phyloP scores from a whole-genome alignment of 1,140 invertebrate genomes.

The Arion vulgaris region DNA sequence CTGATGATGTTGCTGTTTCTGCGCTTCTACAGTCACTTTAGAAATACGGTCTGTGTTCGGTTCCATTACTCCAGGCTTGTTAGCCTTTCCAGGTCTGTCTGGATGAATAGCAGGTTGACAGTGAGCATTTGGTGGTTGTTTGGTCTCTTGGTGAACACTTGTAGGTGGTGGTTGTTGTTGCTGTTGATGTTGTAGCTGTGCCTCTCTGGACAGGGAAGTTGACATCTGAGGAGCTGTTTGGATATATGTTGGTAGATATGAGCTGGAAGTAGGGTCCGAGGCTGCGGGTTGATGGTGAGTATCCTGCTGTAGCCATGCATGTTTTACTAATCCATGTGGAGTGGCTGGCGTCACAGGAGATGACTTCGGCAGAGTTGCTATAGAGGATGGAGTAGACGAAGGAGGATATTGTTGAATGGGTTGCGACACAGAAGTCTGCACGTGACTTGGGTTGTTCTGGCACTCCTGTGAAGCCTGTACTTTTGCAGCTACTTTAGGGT shows the following conservation, averaged over 20 bases:
- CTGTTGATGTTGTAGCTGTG: slow-evolving; percentile 12
- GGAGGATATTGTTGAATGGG: not conserved
- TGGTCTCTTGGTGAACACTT: slow-evolving; percentile 21
- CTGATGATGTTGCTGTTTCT: slow-evolving; percentile 17
- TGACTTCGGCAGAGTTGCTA: not conserved
- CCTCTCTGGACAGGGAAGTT: slow-evolving; percentile 2
- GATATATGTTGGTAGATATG: not conserved
- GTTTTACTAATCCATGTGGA: not conserved
- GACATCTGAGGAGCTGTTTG: slow-evolving; percentile 29
- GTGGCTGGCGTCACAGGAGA: not conserved
- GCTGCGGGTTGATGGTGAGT: slow-evolving; percentile 31
- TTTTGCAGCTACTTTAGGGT: slow-evolving; percentile 27
- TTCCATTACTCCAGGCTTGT: slow-evolving; percentile 18
- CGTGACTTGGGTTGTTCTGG: not conserved
- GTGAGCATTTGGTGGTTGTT: slow-evolving; percentile 57
- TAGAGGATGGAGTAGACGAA: not conserved
- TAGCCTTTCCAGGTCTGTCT: slow-evolving; percentile 13
- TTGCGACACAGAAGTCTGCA: not conserved
- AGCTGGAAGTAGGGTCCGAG: not conserved
- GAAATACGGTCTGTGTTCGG: not conserved
- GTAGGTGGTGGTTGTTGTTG: slow-evolving; percentile 39
- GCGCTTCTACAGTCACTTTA: slow-evolving; percentile 2
- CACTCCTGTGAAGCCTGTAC: slow-evolving; percentile 29
- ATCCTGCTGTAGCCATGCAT: slow-evolving; percentile 15
- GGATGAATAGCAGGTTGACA: slow-evolving; percentile 36